A percentile compares a stretch with the other conserved stretches of the same genome.
Conservation (phyloP, 2,797 vertebrate genomes). For the Serranus cabrilla region DNA sequence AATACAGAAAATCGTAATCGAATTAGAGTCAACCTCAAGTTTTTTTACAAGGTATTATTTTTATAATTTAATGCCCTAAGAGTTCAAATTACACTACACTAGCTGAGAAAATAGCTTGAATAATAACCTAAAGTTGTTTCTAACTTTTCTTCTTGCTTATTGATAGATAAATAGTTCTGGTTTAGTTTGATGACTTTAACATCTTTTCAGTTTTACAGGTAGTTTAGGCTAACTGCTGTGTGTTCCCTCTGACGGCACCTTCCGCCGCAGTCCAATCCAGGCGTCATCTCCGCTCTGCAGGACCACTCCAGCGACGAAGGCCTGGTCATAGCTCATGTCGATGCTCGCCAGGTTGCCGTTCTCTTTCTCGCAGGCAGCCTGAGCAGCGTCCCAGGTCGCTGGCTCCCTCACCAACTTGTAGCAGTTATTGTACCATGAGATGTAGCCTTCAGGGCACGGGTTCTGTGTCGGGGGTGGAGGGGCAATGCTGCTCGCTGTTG, state of each 20-base stretch:
- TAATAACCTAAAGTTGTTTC: background rate
- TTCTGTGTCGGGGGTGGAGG: slow-evolving; percentile 77
- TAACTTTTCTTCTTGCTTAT: background rate
- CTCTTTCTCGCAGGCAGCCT: slow-evolving; percentile 68
- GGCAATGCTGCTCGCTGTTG: slow-evolving; percentile 75
- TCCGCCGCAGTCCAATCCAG: slow-evolving; percentile 86
- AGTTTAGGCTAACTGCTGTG: background rate
- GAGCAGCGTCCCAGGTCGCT: slow-evolving; percentile 80
- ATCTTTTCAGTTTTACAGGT: background rate
- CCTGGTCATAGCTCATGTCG: slow-evolving; percentile 89
- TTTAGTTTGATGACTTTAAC: background rate
- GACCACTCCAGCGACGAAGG: slow-evolving; percentile 82
- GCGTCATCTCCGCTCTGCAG: slow-evolving; percentile 78
- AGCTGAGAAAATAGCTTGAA: background rate
- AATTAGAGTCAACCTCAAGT: too few relatives aligned
- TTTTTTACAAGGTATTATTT: background rate
- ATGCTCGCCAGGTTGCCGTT: slow-evolving; percentile 85
- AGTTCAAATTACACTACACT: too few relatives aligned
- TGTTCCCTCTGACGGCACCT: slow-evolving; percentile 57
- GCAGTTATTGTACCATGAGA: slow-evolving; percentile 86
- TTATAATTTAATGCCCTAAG: background rate
- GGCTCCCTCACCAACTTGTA: slow-evolving; percentile 82
- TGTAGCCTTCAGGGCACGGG: slow-evolving; percentile 80
- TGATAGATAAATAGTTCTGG: background rate
- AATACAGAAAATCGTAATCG: too few relatives aligned